Evolutionary conservation across 2,797 vertebrate species (phyloP).

Genomic region (Alectoris magna): DNA sequence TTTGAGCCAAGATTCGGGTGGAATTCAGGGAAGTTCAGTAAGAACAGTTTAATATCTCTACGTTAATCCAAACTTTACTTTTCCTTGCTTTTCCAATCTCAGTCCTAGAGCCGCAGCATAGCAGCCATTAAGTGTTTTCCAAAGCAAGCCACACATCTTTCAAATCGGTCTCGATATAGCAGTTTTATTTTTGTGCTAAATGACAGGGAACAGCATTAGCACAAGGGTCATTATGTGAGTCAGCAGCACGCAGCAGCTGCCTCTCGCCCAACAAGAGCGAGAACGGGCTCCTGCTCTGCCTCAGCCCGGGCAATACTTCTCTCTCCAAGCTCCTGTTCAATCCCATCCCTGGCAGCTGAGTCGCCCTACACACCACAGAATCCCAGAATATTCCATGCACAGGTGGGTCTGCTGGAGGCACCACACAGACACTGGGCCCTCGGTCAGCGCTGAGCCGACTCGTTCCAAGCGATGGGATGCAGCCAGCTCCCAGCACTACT

Average conservation of each 20-base stretch:
- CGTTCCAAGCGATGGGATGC: not conserved
- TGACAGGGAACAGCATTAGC: constrained; percentile 53
- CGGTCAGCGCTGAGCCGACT: not conserved
- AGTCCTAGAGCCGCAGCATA: not conserved
- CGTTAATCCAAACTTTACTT: constrained; percentile 38
- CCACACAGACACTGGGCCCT: not conserved
- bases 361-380: not conserved
- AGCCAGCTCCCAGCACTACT: not conserved
- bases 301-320: not conserved
- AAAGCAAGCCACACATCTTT: not conserved
- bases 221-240: constrained; percentile 60
- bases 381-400: not conserved
- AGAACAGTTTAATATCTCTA: not conserved
- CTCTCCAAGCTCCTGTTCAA: not conserved
- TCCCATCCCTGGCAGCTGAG: not conserved
- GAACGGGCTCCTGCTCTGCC: not conserved
- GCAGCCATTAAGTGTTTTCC: not conserved
- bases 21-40: constrained; percentile 22
- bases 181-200: constrained; percentile 65
- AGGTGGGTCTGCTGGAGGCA: rapidly evolving
- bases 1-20: not conserved
- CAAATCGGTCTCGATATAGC: constrained; percentile 42
- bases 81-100: constrained; percentile 2
- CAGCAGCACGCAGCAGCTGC: not conserved
- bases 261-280: not conserved